Evolutionary conservation across 2,888 invertebrate genomes (phyloP), one percentile per base, ranked within the genome.

Genomic region (Spodoptera picta): DNA sequence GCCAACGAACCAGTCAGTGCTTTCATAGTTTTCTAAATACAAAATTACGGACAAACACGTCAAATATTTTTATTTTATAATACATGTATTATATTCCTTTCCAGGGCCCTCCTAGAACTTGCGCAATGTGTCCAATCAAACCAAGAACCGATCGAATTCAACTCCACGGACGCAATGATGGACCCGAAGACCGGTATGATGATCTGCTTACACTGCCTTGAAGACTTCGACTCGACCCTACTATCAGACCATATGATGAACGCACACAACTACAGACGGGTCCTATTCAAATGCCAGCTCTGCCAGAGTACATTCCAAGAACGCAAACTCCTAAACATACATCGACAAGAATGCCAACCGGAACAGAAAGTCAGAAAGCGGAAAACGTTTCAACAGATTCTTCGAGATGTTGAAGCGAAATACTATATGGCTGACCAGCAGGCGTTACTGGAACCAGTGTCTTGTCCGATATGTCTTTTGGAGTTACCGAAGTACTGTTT

Each of bases 171-270:
- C 10, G 83, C 80, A 0, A 78, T 82, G 65, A 56, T 80, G 47
- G 79, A 87, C 12, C 85, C 83, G 0, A 83, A 81, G 46, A 81
- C 83, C 0, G 82, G 82, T 0, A 60, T 61, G 3, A 80, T 83
- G 81, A 75, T 85, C 11, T 87, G 87, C 10, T 70, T 87, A 0
- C 84, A 83, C 46, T 87, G 87, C 52, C 75, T 81, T 2, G 78
- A 80, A 19, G 84, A 85, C n/a, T 71, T 85, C 0, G 80, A 81
- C 24, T 3, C 74, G 0, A 72, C 57, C n/a, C 27, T 70, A 0
- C 68, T 87, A 0, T 54, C 79, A 0, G 81, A 83, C 1, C 87
- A 87, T 54, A 86, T 87, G 87, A 61, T 82, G 0, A 75, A 62
- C 4, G 69, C 69, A 0, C 87, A 87, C 50, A 83, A 81, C 36